A percentile compares a stretch with the other conserved stretches of the same genome.
Conservation (phyloP, 2,888 invertebrate genomes). For the Netelia inedita region DNA sequence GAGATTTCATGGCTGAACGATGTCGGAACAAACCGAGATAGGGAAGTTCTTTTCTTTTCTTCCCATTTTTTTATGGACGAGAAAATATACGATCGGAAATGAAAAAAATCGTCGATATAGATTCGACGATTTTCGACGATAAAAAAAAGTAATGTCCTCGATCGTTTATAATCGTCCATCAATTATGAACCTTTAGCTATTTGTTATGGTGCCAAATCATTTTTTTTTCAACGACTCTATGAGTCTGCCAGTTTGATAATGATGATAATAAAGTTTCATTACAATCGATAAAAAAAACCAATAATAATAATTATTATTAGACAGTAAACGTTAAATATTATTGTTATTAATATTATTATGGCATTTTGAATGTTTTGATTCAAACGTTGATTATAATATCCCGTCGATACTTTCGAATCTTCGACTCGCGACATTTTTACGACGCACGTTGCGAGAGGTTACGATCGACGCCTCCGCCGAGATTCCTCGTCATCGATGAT, state of each 20-base stretch:
- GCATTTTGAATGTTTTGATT: no score
- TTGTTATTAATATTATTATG: no score
- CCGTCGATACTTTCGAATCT: no score
- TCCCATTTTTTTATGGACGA: background rate
- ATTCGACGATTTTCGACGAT: background rate
- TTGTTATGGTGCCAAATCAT: no score
- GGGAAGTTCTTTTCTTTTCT: background rate
- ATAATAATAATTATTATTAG: no score
- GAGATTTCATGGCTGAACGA: constrained; percentile 42
- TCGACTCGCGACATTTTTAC: no score
- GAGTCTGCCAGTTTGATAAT: no score
- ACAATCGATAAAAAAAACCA: no score
- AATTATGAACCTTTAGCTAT: background rate
- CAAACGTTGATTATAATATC: no score
- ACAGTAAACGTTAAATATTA: no score
- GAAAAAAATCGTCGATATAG: background rate
- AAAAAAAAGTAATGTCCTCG: background rate
- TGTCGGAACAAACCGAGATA: background rate
- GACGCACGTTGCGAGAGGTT: background rate
- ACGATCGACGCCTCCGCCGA: background rate
- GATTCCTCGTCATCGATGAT: background rate
- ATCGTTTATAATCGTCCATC: background rate
- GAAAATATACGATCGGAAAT: background rate
- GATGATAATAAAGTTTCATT: no score
- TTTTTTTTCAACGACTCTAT: no score